Conservation (phyloP, 2,888 invertebrate genomes). For the Cheilosia urbana region DNA sequence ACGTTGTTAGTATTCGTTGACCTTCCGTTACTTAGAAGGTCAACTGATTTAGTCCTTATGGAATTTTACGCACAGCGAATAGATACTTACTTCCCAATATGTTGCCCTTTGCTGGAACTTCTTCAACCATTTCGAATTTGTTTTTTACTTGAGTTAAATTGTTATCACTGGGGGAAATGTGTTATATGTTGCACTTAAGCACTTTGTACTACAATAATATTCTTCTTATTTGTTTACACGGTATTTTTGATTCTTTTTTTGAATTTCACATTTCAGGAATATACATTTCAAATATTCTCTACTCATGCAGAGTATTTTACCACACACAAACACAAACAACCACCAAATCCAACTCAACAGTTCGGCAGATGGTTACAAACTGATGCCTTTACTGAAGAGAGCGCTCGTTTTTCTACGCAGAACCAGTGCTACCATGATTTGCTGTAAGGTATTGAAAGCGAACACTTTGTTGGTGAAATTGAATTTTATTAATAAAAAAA, state of each 20-base stretch:
- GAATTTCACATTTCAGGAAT: slow-evolving; percentile 24
- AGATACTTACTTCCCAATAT: slow-evolving; percentile 86
- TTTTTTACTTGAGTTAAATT: slow-evolving; percentile 9
- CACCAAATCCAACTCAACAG: slow-evolving; percentile 58
- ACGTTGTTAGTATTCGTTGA: slow-evolving; percentile 23
- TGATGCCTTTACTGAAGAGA: slow-evolving; percentile 43
- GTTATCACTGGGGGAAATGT: neutral
- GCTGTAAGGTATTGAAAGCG: slow-evolving; percentile 21
- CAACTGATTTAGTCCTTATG: slow-evolving; percentile 49
- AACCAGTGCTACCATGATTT: slow-evolving; percentile 54
- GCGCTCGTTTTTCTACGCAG: slow-evolving; percentile 54
- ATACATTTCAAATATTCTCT: slow-evolving; percentile 4
- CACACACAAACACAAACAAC: slow-evolving; percentile 16
- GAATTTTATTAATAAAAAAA: slow-evolving; percentile 6
- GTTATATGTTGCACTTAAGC: slow-evolving; percentile 10
- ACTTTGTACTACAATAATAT: slow-evolving; percentile 23
- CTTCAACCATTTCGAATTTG: slow-evolving; percentile 82
- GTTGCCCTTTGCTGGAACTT: slow-evolving; percentile 86
- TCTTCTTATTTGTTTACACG: neutral
- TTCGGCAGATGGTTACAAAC: slow-evolving; percentile 62
- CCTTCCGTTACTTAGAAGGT: slow-evolving; percentile 41
- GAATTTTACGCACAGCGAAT: slow-evolving; percentile 1
- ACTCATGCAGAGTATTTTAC: neutral
- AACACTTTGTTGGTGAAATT: slow-evolving; percentile 14
- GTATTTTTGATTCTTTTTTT: neutral